Evolutionary conservation across 1,140 invertebrate species (phyloP), one percentile per base, ranked within the genome.

Genomic region (Drosophila dunni): DNA sequence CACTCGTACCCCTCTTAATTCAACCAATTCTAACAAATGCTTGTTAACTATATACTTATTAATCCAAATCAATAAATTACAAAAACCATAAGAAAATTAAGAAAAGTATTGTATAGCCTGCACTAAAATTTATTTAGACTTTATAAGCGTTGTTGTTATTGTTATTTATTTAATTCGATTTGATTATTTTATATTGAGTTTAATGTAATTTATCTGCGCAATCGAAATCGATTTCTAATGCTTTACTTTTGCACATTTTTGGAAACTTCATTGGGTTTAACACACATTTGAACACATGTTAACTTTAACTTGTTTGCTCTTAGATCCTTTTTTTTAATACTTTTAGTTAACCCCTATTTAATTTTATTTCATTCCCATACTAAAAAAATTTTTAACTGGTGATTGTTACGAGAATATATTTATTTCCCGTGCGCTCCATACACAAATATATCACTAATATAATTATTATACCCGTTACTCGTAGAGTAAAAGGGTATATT

Each of bases 211-310:
- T 33, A 10, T 51, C 7, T 42, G 40, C 34, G n/a, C 10, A 63
- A 45, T 20, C 11, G 7, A 45, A 45, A 58, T 53, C 10, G 20
- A 67, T 69, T 48, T 17, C 42, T 60, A 60, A 51, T 73, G 54
- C 57, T 74, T 69, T 56, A 69, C 56, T 69, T 69, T 70, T 53
- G 67, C 67, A 75, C 72, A 38, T 50, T 70, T 75, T n/a, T n/a
- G n/a, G 50, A 34, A 53, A 51, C 15, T 53, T 53, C 33, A 53
- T 53, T 53, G 50, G 50, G 50, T 53, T 53, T 53, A 53, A 53
- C 50, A 53, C 50, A 36, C 33, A 51, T 33, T 33, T 8, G 0
- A 29, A 29, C 24, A 29, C 24, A 29, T 33, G 24, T 42, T 42
- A 11, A 40, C 4, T 8, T 45, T 53, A 45, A 20, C 60, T 54